Percentiles rank a stretch among this genome's conserved stretches.
phyloP scores from a whole-genome alignment of 2,888 invertebrate genomes.

The Chrysina gloriosa region DNA sequence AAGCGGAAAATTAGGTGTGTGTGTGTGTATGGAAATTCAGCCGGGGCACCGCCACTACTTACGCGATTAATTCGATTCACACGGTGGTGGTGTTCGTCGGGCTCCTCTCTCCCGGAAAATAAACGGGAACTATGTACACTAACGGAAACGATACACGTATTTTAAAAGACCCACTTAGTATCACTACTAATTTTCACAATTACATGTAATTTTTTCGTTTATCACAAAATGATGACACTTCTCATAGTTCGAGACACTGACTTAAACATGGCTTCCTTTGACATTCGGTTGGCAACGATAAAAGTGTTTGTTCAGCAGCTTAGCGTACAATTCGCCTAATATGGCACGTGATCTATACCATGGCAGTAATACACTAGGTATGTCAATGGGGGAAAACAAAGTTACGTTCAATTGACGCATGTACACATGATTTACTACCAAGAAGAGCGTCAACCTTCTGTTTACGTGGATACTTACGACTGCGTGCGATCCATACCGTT shows the following conservation, averaged over 20 bases:
- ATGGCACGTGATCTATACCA: too few species aligned
- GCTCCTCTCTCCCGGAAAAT: too few species aligned
- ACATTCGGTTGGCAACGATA: conserved; percentile 26
- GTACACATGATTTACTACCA: too few species aligned
- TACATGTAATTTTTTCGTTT: conserved; percentile 38
- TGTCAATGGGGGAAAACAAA: too few species aligned
- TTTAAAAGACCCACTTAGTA: conserved; percentile 18
- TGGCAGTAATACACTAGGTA: too few species aligned
- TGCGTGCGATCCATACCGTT: too few species aligned
- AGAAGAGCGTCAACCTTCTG: too few species aligned
- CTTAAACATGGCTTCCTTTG: conserved; percentile 41
- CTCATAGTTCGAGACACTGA: conserved; percentile 39
- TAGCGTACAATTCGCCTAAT: neutral
- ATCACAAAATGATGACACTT: conserved; percentile 43
- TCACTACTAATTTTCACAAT: conserved; percentile 38
- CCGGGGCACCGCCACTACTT: too few species aligned
- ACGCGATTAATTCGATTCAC: too few species aligned
- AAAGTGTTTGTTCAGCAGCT: conserved; percentile 16
- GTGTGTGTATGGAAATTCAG: too few species aligned
- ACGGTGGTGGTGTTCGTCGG: too few species aligned
- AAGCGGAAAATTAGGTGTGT: conserved; percentile 23
- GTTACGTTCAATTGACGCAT: neutral
- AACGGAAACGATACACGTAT: conserved; percentile 17
- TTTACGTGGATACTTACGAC: too few species aligned
- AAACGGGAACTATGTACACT: conserved; percentile 7